These are phyloP conservation scores for Penaeus japonicus DNA, from an alignment of 1,140 invertebrate species.

Conservation along the genomic window DNA sequence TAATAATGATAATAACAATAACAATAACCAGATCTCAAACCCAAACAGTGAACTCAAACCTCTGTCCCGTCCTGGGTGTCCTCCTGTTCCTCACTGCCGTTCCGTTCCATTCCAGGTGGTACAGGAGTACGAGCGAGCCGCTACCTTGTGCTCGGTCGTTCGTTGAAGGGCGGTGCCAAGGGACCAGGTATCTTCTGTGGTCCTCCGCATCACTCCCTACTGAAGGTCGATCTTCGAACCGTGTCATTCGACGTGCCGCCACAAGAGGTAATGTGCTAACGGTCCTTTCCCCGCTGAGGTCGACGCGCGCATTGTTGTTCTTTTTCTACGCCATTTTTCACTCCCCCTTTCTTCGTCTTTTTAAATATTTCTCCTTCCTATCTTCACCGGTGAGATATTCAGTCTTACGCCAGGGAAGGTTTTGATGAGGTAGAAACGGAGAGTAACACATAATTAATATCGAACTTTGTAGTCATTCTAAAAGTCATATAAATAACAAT, in stretches of 20 bases:
- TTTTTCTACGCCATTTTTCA: neutral
- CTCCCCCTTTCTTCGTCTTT: neutral
- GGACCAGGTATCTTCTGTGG: slow-evolving; percentile 70
- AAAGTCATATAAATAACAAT: too few species aligned
- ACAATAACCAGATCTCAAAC: too few species aligned
- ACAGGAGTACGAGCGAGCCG: slow-evolving; percentile 67
- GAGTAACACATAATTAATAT: too few species aligned
- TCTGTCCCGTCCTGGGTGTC: neutral
- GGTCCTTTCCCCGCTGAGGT: neutral
- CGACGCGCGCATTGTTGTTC: neutral
- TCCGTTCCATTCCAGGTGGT: slow-evolving; percentile 62
- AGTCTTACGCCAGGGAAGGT: too few species aligned
- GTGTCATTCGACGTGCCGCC: slow-evolving; percentile 71
- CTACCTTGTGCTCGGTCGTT: slow-evolving; percentile 67
- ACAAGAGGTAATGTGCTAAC: slow-evolving; percentile 66
- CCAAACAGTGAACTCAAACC: neutral
- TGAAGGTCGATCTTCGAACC: slow-evolving; percentile 70
- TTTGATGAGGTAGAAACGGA: too few species aligned
- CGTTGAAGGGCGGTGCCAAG: slow-evolving; percentile 68
- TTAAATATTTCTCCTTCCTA: neutral
- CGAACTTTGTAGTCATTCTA: too few species aligned
- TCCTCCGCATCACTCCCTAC: slow-evolving; percentile 70
- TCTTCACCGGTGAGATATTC: too few species aligned
- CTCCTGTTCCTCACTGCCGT: neutral
- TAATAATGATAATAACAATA: too few species aligned